Percentiles rank a stretch among this genome's conserved stretches.
These are phyloP conservation scores for Apis florea DNA, from an alignment of 1,140 invertebrate genomes.

Conservation along the genomic window DNA sequence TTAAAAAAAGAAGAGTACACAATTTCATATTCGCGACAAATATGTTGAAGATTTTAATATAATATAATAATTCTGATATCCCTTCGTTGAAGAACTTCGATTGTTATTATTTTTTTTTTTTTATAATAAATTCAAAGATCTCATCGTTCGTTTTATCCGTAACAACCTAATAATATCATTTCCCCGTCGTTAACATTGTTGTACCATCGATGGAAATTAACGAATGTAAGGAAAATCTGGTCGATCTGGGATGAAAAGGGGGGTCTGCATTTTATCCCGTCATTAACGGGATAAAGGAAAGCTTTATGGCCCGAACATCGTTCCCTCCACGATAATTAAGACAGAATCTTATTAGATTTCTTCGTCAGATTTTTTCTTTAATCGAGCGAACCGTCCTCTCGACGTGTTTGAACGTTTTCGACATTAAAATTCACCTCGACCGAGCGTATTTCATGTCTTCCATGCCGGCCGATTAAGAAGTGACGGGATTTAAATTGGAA, in stretches of 20 bases:
- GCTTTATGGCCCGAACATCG: conserved; percentile 35
- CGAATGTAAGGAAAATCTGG: conserved; percentile 36
- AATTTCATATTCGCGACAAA: too few relatives aligned
- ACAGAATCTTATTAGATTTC: conserved; percentile 39
- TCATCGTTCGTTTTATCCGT: too few relatives aligned
- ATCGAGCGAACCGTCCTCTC: conserved; percentile 17
- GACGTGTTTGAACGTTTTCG: too few relatives aligned
- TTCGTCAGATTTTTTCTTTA: conserved; percentile 47
- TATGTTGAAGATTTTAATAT: too few relatives aligned
- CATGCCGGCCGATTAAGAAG: conserved; percentile 24
- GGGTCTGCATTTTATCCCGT: conserved; percentile 45
- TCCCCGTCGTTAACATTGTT: too few relatives aligned
- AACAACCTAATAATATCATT: too few relatives aligned
- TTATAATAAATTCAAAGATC: too few relatives aligned
- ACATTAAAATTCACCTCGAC: conserved; percentile 18
- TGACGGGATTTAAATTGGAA: conserved; percentile 45
- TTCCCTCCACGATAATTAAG: conserved; percentile 50
- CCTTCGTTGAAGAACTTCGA: too few relatives aligned
- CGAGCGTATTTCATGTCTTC: background rate
- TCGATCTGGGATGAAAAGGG: conserved; percentile 39
- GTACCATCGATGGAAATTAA: conserved; percentile 25
- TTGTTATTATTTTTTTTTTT: too few relatives aligned
- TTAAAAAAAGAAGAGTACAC: too few relatives aligned
- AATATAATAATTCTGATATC: too few relatives aligned
- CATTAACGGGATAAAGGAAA: conserved; percentile 44